These are phyloP conservation scores for Callimico goeldii DNA, from an alignment of 2,797 vertebrate genomes.

Conservation along the genomic window DNA sequence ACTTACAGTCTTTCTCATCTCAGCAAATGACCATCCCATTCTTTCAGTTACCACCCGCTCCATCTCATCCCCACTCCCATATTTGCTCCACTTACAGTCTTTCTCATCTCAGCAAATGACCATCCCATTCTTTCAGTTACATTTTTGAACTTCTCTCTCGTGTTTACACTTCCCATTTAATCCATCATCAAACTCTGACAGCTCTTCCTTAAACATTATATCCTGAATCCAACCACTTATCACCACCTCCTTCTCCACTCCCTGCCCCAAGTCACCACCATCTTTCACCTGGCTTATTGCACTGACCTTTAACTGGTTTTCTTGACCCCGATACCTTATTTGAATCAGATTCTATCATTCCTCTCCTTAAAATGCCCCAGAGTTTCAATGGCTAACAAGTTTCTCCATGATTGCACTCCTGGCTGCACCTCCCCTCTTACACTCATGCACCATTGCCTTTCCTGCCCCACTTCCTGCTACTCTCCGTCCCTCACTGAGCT, in stretches of 20 bases:
- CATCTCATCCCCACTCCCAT: too few species aligned
- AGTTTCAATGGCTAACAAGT: neutral
- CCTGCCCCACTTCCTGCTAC: neutral
- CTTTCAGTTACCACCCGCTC: neutral
- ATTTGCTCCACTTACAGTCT: neutral
- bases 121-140: neutral
- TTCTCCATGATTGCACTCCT: neutral
- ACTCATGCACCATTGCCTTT: rapidly evolving
- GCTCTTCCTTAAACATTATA: neutral
- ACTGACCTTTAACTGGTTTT: neutral
- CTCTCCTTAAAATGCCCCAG: neutral
- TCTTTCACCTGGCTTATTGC: neutral
- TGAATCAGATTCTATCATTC: neutral
- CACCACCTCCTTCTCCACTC: neutral
- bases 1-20: too few species aligned
- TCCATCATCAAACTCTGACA: neutral
- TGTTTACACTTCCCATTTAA: neutral
- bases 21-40: too few species aligned
- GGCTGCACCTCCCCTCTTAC: neutral
- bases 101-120: neutral
- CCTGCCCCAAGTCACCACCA: too few species aligned
- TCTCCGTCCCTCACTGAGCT: neutral
- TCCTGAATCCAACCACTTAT: neutral
- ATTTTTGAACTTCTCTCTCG: neutral
- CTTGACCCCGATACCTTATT: too few species aligned